phyloP scores from a whole-genome alignment of 2,797 vertebrate species.

The Trematomus bernacchii region DNA sequence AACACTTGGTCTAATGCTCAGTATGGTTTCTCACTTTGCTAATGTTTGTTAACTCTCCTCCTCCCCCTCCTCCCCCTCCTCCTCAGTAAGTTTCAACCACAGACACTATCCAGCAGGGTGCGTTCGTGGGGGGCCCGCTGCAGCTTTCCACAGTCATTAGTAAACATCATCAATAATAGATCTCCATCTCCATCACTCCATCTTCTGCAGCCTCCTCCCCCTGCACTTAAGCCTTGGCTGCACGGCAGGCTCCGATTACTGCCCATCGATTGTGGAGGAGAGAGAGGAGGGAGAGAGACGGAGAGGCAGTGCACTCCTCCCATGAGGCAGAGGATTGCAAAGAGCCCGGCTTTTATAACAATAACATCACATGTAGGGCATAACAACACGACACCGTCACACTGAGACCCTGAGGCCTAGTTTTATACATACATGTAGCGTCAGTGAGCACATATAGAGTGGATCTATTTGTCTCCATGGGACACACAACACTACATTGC shows the following conservation, averaged over 20 bases:
- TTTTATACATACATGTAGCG: slow-evolving; percentile 10
- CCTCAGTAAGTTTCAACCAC: slow-evolving; percentile 58
- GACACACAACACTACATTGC: neutral
- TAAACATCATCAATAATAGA: slow-evolving; percentile 89
- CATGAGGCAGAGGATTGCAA: slow-evolving; percentile 43
- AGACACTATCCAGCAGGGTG: slow-evolving; percentile 68
- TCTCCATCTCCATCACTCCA: slow-evolving; percentile 78
- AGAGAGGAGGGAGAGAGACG: slow-evolving; percentile 45
- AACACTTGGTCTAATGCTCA: neutral
- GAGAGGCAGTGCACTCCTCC: slow-evolving; percentile 30
- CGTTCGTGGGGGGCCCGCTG: slow-evolving; percentile 66
- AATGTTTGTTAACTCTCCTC: slow-evolving; percentile 45
- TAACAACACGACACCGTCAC: slow-evolving; percentile 41
- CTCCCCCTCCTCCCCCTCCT: slow-evolving; percentile 27
- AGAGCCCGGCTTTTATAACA: slow-evolving; percentile 57
- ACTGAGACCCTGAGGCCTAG: slow-evolving; percentile 29
- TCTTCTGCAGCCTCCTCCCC: slow-evolving; percentile 69
- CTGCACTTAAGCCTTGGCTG: slow-evolving; percentile 82
- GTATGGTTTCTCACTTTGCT: slow-evolving; percentile 25
- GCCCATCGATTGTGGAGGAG: slow-evolving; percentile 77
- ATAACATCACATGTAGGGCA: slow-evolving; percentile 61
- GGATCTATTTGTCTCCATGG: slow-evolving; percentile 5
- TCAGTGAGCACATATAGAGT: neutral
- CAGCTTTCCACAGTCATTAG: slow-evolving; percentile 85
- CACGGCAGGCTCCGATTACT: slow-evolving; percentile 82